Evolutionary conservation across 1,140 invertebrate genomes (phyloP).

Genomic region (Cydia pomonella): DNA sequence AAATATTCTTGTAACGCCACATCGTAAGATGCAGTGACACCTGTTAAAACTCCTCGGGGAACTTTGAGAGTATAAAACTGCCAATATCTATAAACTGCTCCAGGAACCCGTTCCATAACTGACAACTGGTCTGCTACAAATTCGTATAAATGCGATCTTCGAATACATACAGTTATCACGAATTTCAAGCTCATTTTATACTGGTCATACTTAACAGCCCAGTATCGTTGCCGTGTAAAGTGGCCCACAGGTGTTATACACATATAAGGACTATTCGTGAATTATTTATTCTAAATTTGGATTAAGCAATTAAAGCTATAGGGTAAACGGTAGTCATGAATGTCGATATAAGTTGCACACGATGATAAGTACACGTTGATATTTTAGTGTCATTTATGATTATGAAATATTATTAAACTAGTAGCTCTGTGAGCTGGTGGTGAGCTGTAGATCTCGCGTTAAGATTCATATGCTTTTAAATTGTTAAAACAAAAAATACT

Average conservation of each 20-base stretch:
- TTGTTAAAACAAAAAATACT: no score
- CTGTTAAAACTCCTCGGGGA: no score
- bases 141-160: background rate
- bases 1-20: no score
- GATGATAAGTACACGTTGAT: background rate
- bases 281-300: background rate
- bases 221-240: background rate
- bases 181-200: background rate
- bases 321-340: background rate
- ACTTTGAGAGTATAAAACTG: background rate
- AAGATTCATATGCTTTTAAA: no score
- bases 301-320: slow-evolving; percentile 18
- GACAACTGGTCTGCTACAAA: background rate
- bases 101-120: background rate
- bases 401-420: background rate
- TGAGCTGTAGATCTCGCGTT: no score
- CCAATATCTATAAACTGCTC: background rate
- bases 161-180: background rate
- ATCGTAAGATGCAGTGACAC: no score
- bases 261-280: slow-evolving; percentile 11
- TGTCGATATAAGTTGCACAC: background rate
- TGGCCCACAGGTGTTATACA: slow-evolving; percentile 11
- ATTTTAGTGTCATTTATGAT: background rate
- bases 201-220: background rate
- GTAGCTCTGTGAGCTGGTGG: no score